Base-by-base conservation (phyloP, 2,113 vertebrate species). In the Protobothrops mucrosquamatus region DNA sequence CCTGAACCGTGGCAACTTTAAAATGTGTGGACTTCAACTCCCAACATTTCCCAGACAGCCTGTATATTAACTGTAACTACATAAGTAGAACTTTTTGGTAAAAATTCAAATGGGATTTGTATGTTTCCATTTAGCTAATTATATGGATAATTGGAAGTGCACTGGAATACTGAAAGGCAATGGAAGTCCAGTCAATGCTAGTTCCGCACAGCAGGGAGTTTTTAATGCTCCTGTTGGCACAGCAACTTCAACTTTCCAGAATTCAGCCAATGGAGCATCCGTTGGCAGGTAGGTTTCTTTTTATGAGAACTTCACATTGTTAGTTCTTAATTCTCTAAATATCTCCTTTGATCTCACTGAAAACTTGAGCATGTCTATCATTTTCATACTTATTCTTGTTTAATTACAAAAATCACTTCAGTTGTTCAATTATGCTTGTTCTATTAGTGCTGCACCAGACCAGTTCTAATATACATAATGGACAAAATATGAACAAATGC, bases 71-170 rank as follows among this genome's bases (percentile, higher is more conserved):
- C 14, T 85, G 22, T 34, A 48, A 29, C 7, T 56, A 61, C 10
- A 11, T 23, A 88, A 69, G 15, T 39, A 55, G 24, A 26, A 51
- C 3, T 14, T 81, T 39, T 26, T 5, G n/a, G 15, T 20, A 48
- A 90, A 87, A 26, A 48, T 64, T 7, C 48, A 61, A 87, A 92
- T 0, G 91, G 0, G 92, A 4, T 96, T 0, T 94, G 29, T 94
- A 96, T 10, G 39, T 85, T 18, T 87, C 24, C 9, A 23, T 56
- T 34, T 97, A 99, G 99, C 99, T 61, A 99, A 99, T 96, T 99
- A 99, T 96, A 99, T 99, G 99, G 99, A 99, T 97, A 99, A 99
- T 97, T 99, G 99, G 99, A 99, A 99, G 95, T 99, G 99, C 94
- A 99, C 99, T 23, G 99, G 99, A 92, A 99, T 99, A 96, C 97